phyloP scores from a whole-genome alignment of 2,113 vertebrate species.

The Sciurus niger region DNA sequence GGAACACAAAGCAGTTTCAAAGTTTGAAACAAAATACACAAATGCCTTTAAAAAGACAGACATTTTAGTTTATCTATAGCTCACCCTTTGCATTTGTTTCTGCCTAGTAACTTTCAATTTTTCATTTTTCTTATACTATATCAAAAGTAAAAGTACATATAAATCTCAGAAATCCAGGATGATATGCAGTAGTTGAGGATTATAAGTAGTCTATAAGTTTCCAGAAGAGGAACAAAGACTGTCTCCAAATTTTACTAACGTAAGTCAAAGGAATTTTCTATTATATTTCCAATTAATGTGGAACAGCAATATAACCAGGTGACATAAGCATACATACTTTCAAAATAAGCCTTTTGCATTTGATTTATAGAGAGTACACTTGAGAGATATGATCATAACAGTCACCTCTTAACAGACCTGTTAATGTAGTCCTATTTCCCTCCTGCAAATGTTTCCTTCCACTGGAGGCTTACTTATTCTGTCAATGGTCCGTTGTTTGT shows the following conservation, averaged over 20 bases:
- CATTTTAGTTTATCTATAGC: conserved; percentile 29
- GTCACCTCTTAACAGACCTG: neutral
- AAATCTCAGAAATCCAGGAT: neutral
- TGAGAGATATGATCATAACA: neutral
- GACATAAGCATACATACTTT: neutral
- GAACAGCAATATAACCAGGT: neutral
- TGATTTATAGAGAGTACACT: neutral
- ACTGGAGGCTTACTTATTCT: neutral
- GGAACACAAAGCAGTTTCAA: conserved; percentile 47
- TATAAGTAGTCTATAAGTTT: neutral
- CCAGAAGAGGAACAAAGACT: neutral
- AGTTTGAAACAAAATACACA: conserved; percentile 19
- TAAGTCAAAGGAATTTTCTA: conserved; percentile 41
- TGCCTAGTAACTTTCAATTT: conserved; percentile 42
- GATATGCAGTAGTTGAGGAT: neutral
- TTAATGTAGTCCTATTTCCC: neutral
- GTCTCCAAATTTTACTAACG: conserved; percentile 22
- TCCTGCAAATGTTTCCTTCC: neutral
- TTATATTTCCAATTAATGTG: conserved; percentile 5
- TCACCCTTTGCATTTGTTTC: conserved; percentile 64
- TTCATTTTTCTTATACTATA: conserved; percentile 37
- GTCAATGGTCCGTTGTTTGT: neutral
- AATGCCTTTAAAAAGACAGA: neutral
- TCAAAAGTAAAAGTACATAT: neutral
- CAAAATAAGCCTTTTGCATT: conserved; percentile 24